Evolutionary conservation across 2,797 vertebrate species (phyloP), one percentile per base, ranked within the genome.

Genomic region (Macropodus opercularis): DNA sequence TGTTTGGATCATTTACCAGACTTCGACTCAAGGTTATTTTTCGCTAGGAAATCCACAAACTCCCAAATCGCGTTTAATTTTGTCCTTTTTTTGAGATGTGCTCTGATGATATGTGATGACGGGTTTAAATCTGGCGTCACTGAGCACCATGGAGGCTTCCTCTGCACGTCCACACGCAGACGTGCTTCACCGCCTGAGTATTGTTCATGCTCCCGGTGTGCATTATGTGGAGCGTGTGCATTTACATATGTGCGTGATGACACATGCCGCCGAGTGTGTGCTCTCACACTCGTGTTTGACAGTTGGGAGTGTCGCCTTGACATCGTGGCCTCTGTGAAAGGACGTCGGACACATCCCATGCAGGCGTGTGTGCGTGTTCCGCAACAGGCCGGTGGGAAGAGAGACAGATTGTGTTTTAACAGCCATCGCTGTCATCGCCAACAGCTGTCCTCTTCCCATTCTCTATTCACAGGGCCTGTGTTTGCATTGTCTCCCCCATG

Each of bases 361-460:
- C 53, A 42, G 51, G 63, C 63, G 68, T 34, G 48, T 72, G 64
- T 72, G 81, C 65, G 76, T 53, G 62, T 23, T 39, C 78, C 69
- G 91, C 87, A 91, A 92, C 89, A 89, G 90, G 90, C 86, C 86
- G 66, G 80, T 89, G 90, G 90, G 87, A 91, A 91, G 87, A 79
- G 81, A 90, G 89, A 91, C 91, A 92, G 89, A 92, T 91, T 90
- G 90, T 77, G 79, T 89, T 91, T 91, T 91, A 92, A 92, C 90
- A 91, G 91, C 91, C 89, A 93, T 92, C 84, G 85, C 90, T 91
- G 92, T 93, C 92, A 93, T 93, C 90, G 90, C 87, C 86, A 93
- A 92, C 92, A 93, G 91, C 92, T 93, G 92, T 93, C 92, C 85
- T 87, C 87, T 92, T 92, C 90, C 87, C 91, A 91, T 89, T 89